phyloP scores from a whole-genome alignment of 37 sponge, comb jelly and placozoan genomes.

The Mnemiopsis leidyi region DNA sequence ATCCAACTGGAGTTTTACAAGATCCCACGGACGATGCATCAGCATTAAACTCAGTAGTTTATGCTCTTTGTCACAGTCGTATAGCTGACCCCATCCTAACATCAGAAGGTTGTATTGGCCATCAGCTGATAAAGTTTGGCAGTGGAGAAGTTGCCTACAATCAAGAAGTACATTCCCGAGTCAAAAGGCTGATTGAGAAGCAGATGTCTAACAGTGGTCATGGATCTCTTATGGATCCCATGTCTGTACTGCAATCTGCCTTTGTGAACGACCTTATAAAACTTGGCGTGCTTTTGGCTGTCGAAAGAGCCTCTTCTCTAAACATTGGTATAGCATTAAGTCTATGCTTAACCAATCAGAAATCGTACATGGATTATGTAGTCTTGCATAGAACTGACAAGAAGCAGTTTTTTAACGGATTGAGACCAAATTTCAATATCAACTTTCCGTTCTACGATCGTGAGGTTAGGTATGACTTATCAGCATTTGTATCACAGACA shows the following conservation, averaged over 20 bases:
- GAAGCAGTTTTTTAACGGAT: neutral
- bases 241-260: neutral
- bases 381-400: neutral
- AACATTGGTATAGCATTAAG: neutral
- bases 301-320: neutral
- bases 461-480: neutral
- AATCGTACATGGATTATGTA: neutral
- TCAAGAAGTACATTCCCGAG: neutral
- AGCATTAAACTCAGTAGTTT: slow-evolving; percentile 10
- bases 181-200: neutral
- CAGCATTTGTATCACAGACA: neutral
- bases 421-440: neutral
- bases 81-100: neutral
- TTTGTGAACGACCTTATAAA: neutral
- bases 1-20: neutral
- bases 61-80: neutral
- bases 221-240: neutral
- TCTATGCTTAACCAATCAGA: neutral
- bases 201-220: neutral
- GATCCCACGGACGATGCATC: neutral
- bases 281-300: neutral
- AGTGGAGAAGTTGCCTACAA: neutral
- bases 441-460: neutral
- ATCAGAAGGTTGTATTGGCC: neutral
- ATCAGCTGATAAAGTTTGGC: neutral